Base-by-base conservation (phyloP, 2,888 invertebrate species). In the Cheilosia vernalis region DNA sequence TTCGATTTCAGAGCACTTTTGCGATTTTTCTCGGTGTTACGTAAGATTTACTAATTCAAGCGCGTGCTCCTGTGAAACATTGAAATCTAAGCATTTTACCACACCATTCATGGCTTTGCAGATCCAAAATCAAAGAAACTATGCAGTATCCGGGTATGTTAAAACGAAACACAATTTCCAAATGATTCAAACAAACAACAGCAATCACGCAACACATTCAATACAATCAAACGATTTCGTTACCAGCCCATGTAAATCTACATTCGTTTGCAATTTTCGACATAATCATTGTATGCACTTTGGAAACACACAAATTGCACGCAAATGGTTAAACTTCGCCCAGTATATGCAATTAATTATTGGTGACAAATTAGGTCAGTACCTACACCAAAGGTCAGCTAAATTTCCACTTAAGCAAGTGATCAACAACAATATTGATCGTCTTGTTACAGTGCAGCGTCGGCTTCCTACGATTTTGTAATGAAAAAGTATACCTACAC, bases 301-400 rank as follows among this genome's bases (percentile, higher is more conserved):
- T 30, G 2, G 15, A 13, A 30, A 4, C 37, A 49, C 40, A 42
- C 24, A 15, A 61, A 69, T 37, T 47, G 60, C 73, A 78, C 51
- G 67, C 73, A 55, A 47, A 67, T 19, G 33, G 37, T 21, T 21
- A 13, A 58, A n/a, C 47, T 24, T 55, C 27, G 33, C 30, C 15
- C 78, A 61, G 40, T 60, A 33, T 49, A 42, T 49, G 37, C 60
- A 64, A 42, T 30, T 21, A 74, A 21, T 63, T 56, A 64, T 63
- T 17, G 42, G 9, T n/a, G 74, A 42, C n/a, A 47, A 84, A 74
- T 15, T 74, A 49, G 80, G 84, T 80, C 80, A 70, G 19, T 27
- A 56, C 17, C 42, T 19, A 64, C 30, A 30, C 40, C 44, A 60
- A 66, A 79, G 80, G 84, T 76, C 80, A 76, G 69, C 69, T n/a